A percentile compares a stretch with the other conserved stretches of the same genome.
Conservation (phyloP, 2,797 vertebrate species). For the Hypotaenidia philippensis region DNA sequence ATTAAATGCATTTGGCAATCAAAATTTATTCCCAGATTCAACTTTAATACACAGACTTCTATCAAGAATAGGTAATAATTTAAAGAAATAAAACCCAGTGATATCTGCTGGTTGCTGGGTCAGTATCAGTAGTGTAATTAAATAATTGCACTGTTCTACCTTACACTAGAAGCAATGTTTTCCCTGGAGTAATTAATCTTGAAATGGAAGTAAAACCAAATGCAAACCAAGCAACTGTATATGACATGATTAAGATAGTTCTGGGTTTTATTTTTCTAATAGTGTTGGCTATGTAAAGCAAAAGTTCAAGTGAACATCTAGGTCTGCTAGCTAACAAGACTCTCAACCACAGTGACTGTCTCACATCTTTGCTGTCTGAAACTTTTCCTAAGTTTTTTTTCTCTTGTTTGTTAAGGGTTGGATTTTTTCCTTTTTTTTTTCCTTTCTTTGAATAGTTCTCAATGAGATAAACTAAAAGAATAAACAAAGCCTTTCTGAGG, state of each 20-base stretch:
- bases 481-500: background rate
- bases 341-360: background rate
- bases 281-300: background rate
- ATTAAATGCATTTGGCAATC: background rate
- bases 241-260: background rate
- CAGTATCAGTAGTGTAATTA: background rate
- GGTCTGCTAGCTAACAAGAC: background rate
- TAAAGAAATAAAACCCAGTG: background rate
- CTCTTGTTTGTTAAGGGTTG: background rate
- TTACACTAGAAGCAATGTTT: background rate
- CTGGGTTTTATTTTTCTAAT: background rate
- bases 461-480: background rate
- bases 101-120: background rate
- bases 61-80: background rate
- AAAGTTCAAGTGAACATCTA: background rate
- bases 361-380: background rate
- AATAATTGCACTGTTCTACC: slow-evolving; percentile 1
- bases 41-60: background rate
- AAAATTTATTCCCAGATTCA: slow-evolving; percentile 4
- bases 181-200: slow-evolving; percentile 11
- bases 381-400: background rate
- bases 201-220: background rate
- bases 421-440: background rate
- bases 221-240: background rate
- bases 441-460: background rate